Conservation (phyloP, 2,797 vertebrate species). For the Philypnodon macrostomus region DNA sequence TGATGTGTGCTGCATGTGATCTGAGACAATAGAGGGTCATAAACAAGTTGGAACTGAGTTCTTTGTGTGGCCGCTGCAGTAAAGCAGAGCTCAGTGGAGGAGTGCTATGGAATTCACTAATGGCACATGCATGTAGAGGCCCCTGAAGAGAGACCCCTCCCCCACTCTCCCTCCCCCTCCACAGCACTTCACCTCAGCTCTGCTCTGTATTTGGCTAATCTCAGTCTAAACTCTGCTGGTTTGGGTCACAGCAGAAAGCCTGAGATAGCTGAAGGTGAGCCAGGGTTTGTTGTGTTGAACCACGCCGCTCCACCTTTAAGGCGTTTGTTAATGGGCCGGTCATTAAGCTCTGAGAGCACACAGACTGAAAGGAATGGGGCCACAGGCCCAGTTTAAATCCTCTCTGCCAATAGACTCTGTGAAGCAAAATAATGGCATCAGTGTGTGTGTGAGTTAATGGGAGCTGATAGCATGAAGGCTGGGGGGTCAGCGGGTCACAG, state of each 20-base stretch:
- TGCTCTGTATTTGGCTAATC: slow-evolving; percentile 66
- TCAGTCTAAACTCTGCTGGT: slow-evolving; percentile 65
- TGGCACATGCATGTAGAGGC: slow-evolving; percentile 78
- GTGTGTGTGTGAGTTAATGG: slow-evolving; percentile 82
- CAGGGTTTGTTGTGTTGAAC: slow-evolving; percentile 56
- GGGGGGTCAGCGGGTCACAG: slow-evolving; percentile 79
- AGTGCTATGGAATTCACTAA: slow-evolving; percentile 81
- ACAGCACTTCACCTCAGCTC: slow-evolving; percentile 37
- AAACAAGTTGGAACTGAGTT: slow-evolving; percentile 69
- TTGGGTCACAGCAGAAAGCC: slow-evolving; percentile 61
- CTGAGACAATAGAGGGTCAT: slow-evolving; percentile 70
- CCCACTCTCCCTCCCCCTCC: slow-evolving; percentile 53
- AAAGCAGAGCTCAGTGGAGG: slow-evolving; percentile 71
- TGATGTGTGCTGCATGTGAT: slow-evolving; percentile 72
- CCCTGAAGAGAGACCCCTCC: slow-evolving; percentile 70
- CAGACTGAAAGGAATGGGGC: slow-evolving; percentile 80
- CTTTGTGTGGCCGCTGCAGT: slow-evolving; percentile 65
- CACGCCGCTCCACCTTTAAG: slow-evolving; percentile 72
- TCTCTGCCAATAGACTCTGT: slow-evolving; percentile 77
- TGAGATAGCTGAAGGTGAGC: slow-evolving; percentile 50
- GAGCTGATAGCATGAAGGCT: slow-evolving; percentile 85
- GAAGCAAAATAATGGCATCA: slow-evolving; percentile 87
- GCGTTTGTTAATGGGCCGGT: slow-evolving; percentile 77
- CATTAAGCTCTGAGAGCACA: slow-evolving; percentile 71
- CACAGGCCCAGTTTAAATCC: slow-evolving; percentile 77